These are phyloP conservation scores for Melanostoma scalare DNA, from an alignment of 2,888 invertebrate species.

Conservation along the genomic window DNA sequence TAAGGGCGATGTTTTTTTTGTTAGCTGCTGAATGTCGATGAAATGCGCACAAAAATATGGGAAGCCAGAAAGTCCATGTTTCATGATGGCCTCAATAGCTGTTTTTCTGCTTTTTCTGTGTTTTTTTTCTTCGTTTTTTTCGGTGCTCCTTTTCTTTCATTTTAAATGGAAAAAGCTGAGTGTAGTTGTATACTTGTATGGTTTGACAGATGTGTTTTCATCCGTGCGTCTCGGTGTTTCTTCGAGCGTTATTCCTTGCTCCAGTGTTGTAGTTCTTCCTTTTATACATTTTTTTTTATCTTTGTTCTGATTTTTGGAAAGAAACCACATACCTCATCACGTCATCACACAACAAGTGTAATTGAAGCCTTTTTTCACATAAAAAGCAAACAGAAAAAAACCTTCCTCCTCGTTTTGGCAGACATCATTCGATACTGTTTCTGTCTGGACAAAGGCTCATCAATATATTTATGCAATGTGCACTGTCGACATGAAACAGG, in stretches of 20 bases:
- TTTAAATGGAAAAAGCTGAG: slow-evolving; percentile 13
- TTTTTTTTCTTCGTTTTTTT: too few species aligned
- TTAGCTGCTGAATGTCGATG: neutral
- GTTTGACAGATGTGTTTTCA: slow-evolving; percentile 44
- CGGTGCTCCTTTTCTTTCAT: neutral
- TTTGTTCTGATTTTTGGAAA: neutral
- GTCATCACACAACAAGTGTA: slow-evolving; percentile 18
- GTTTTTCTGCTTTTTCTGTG: neutral
- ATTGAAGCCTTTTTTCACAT: slow-evolving; percentile 9
- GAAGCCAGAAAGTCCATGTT: neutral
- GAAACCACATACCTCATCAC: slow-evolving; percentile 11
- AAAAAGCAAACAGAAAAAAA: too few species aligned
- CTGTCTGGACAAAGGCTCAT: slow-evolving; percentile 30
- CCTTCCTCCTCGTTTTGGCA: slow-evolving; percentile 12
- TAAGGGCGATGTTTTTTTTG: neutral
- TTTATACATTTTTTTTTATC: too few species aligned
- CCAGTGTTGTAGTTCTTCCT: too few species aligned
- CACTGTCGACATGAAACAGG: slow-evolving; percentile 1
- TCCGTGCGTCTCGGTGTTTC: slow-evolving; percentile 25
- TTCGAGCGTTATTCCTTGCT: slow-evolving; percentile 34
- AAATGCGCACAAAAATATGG: slow-evolving; percentile 15
- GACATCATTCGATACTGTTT: slow-evolving; percentile 44
- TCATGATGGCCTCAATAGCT: slow-evolving; percentile 30
- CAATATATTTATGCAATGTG: neutral
- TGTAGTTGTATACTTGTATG: slow-evolving; percentile 21